Conservation (phyloP, 2,113 vertebrate species). For the Nannospalax galili region DNA sequence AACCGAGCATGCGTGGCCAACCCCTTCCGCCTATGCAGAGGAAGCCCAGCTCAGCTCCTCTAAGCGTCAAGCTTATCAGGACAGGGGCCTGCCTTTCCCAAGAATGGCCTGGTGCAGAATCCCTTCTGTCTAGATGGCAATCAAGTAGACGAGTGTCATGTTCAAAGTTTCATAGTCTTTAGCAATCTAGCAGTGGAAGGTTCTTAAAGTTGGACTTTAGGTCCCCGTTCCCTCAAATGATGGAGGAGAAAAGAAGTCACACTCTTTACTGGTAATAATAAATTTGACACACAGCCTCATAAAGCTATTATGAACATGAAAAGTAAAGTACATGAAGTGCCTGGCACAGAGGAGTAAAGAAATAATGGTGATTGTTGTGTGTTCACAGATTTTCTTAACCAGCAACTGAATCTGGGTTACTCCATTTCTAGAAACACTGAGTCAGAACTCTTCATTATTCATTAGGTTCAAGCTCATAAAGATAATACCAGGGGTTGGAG, state of each 20-base stretch:
- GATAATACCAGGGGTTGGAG: no score
- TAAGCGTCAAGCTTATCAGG: background rate
- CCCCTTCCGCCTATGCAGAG: background rate
- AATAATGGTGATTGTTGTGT: background rate
- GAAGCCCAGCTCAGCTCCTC: background rate
- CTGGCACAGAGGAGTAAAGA: background rate
- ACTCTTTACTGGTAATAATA: background rate
- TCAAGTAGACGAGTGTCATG: no score
- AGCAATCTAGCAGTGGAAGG: background rate
- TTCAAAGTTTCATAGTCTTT: background rate
- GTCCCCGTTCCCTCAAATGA: background rate
- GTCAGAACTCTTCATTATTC: background rate
- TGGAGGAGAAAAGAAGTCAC: background rate
- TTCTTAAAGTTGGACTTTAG: background rate
- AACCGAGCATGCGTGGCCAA: rapidly evolving
- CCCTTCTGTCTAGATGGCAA: no score
- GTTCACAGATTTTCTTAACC: background rate
- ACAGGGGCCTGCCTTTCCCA: background rate
- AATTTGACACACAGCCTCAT: background rate
- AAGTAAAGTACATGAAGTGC: background rate
- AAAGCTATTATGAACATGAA: background rate
- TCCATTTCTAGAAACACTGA: background rate
- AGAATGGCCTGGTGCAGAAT: no score
- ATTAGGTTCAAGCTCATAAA: background rate
- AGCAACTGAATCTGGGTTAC: background rate